These are phyloP conservation scores for Sialia sialis DNA, from an alignment of 2,113 vertebrate species.

Conservation along the genomic window DNA sequence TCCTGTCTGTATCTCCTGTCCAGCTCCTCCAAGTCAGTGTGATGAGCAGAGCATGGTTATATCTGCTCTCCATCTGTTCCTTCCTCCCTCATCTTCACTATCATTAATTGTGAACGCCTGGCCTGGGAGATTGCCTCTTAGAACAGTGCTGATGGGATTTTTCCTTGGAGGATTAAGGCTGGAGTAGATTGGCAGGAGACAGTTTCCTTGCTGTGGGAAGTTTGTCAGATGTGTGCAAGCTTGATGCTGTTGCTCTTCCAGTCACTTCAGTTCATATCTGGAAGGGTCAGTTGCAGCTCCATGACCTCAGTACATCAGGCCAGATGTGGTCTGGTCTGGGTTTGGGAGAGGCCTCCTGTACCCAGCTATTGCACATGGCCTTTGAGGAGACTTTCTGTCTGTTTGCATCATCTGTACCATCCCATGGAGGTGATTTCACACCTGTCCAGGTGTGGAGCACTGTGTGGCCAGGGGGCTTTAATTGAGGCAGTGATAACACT, in stretches of 20 bases:
- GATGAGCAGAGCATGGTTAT: neutral
- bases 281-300: neutral
- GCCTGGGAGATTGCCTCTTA: constrained; percentile 20
- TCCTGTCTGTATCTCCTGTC: neutral
- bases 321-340: neutral
- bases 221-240: neutral
- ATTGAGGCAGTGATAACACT: rapidly evolving
- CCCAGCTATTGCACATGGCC: neutral
- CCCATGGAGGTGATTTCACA: neutral
- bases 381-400: neutral
- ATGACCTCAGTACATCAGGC: neutral
- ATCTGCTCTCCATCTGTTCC: neutral
- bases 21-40: neutral
- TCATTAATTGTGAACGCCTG: neutral
- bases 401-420: neutral
- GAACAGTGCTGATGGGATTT: neutral
- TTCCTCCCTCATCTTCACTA: neutral
- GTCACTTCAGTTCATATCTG: neutral
- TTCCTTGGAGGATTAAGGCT: constrained; percentile 13
- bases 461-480: neutral
- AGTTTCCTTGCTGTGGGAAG: neutral
- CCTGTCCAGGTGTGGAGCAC: neutral
- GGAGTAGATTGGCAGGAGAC: constrained; percentile 7
- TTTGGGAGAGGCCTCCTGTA: neutral
- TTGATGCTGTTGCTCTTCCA: neutral